phyloP scores from a whole-genome alignment of 2,888 invertebrate genomes.

The Bellardia pandia region DNA sequence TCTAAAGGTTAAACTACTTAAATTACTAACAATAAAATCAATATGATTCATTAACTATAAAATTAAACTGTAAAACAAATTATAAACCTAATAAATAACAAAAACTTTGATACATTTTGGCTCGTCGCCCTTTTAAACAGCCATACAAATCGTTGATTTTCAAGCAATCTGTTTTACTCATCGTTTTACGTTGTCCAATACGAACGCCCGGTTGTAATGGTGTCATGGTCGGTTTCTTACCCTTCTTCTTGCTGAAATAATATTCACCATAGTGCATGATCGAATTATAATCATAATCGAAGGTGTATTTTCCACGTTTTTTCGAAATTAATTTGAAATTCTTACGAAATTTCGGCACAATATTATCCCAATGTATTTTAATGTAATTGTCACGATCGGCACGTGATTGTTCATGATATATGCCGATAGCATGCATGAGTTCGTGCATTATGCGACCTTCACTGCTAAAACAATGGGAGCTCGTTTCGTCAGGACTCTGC shows the following conservation, averaged over 20 bases:
- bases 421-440: conserved; percentile 91
- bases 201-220: conserved; percentile 85
- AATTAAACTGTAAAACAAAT: conserved; percentile 71
- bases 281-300: conserved; percentile 91
- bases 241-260: conserved; percentile 87
- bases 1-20: background rate
- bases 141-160: conserved; percentile 89
- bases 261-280: conserved; percentile 91
- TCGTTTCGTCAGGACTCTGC: conserved; percentile 86
- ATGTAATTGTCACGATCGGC: conserved; percentile 88
- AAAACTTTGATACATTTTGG: conserved; percentile 81
- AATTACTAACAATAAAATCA: conserved; percentile 43
- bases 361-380: conserved; percentile 88
- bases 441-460: conserved; percentile 92
- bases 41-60: conserved; percentile 49
- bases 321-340: conserved; percentile 88
- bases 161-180: conserved; percentile 88
- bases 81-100: conserved; percentile 81
- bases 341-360: conserved; percentile 85
- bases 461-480: conserved; percentile 87
- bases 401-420: conserved; percentile 92
- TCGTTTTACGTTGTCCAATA: conserved; percentile 87
- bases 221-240: conserved; percentile 87
- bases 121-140: conserved; percentile 84
- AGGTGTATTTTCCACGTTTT: conserved; percentile 87